Percentiles rank a stretch among this genome's conserved stretches.
These are phyloP conservation scores for Neocloeon triangulifer DNA, from an alignment of 1,140 invertebrate species.

Conservation along the genomic window DNA sequence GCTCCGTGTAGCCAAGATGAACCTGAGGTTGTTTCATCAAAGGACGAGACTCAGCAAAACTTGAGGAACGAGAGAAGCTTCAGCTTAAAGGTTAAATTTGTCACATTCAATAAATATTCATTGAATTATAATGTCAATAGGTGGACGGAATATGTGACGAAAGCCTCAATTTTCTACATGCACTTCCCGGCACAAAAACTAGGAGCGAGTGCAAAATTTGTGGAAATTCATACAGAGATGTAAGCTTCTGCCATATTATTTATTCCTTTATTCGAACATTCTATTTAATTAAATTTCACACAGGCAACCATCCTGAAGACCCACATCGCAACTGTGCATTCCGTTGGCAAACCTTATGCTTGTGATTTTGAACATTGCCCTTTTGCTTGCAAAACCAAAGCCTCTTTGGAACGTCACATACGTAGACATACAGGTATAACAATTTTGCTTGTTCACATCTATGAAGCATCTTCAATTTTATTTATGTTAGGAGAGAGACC, in stretches of 20 bases:
- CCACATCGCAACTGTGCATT: slow-evolving; percentile 1
- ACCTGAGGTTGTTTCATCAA: background rate
- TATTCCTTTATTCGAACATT: background rate
- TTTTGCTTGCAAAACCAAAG: slow-evolving; percentile 1
- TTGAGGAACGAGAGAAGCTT: background rate
- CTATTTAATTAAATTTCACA: background rate
- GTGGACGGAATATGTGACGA: too few species aligned
- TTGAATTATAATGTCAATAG: too few species aligned
- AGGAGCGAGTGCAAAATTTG: background rate
- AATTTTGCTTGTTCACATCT: background rate
- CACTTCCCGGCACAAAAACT: too few species aligned
- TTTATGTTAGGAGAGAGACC: background rate
- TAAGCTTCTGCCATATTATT: background rate
- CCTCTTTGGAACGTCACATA: background rate
- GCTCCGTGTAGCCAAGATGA: background rate
- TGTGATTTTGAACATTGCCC: slow-evolving; percentile 3
- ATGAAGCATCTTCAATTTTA: background rate
- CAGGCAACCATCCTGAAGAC: slow-evolving; percentile 1
- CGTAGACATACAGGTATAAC: background rate
- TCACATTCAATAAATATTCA: too few species aligned
- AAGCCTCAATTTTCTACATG: too few species aligned
- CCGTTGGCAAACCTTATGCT: background rate
- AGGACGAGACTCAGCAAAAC: background rate
- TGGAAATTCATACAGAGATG: slow-evolving; percentile 1
- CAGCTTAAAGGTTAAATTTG: too few species aligned